A percentile compares a stretch with the other conserved stretches of the same genome.
Conservation (phyloP, 2,113 vertebrate genomes). For the Platichthys stellatus region DNA sequence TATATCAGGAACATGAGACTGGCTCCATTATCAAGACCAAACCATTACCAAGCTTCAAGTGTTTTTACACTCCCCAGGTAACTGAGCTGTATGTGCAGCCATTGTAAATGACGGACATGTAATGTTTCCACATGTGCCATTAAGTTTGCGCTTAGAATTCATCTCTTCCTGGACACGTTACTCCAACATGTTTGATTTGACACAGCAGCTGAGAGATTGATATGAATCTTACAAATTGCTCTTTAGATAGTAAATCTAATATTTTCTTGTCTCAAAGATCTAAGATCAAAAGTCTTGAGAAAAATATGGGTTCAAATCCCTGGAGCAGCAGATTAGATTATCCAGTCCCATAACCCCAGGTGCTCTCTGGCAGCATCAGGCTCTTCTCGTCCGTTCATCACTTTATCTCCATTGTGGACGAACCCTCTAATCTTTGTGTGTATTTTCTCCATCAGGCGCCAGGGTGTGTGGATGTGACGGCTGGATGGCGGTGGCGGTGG, state of each 20-base stretch:
- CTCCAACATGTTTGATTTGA: constrained; percentile 33
- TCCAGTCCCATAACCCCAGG: constrained; percentile 17
- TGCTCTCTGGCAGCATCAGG: constrained; percentile 28
- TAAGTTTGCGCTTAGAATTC: constrained; percentile 10
- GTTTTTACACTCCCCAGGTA: constrained; percentile 44
- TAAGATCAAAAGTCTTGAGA: constrained; percentile 14
- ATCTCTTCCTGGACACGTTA: constrained; percentile 18
- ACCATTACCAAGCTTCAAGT: constrained; percentile 48
- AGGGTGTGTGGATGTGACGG: constrained; percentile 33
- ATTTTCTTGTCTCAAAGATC: constrained; percentile 4
- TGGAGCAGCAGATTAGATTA: too few relatives aligned
- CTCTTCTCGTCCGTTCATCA: constrained; percentile 23
- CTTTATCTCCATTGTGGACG: constrained; percentile 15
- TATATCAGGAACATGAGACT: constrained; percentile 11
- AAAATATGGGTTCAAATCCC: too few relatives aligned
- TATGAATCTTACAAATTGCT: constrained; percentile 56
- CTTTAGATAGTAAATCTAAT: constrained; percentile 55
- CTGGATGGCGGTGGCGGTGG: constrained; percentile 31
- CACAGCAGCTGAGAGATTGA: constrained; percentile 34
- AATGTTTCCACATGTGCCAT: constrained; percentile 16
- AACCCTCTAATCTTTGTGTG: constrained; percentile 1
- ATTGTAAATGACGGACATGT: constrained; percentile 35
- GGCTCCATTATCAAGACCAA: constrained; percentile 46
- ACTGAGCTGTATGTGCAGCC: constrained; percentile 20
- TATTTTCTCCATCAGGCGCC: constrained; percentile 17